A percentile compares a stretch with the other conserved stretches of the same genome.
Evolutionary conservation across 2,888 invertebrate species (phyloP).

Genomic region (Ornithoptera alexandrae): DNA sequence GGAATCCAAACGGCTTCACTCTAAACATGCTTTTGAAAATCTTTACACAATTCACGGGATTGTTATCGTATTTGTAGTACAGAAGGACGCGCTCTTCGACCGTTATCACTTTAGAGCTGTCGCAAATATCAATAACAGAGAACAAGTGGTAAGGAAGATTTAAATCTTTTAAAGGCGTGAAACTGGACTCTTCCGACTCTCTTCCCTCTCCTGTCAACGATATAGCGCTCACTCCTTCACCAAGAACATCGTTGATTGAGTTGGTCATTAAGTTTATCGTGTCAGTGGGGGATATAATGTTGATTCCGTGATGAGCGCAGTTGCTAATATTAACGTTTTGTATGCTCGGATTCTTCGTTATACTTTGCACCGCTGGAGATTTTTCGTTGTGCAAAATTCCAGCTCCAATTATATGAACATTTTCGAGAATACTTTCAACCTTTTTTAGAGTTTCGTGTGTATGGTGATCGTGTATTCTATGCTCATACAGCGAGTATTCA

Average conservation of each 20-base stretch:
- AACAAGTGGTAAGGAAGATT: conserved; percentile 94
- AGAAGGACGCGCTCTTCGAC: conserved; percentile 94
- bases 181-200: conserved; percentile 92
- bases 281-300: conserved; percentile 92
- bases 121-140: conserved; percentile 97
- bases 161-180: conserved; percentile 89
- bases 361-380: conserved; percentile 93
- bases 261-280: conserved; percentile 88
- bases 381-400: conserved; percentile 97
- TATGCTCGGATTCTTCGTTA: conserved; percentile 91
- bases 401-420: conserved; percentile 92
- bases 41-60: conserved; percentile 98
- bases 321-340: conserved; percentile 90
- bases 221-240: conserved; percentile 93
- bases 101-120: conserved; percentile 93
- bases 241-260: conserved; percentile 88
- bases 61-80: conserved; percentile 98
- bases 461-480: conserved; percentile 88
- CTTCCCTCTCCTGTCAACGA: conserved; percentile 96
- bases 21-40: conserved; percentile 93
- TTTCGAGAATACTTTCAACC: conserved; percentile 88
- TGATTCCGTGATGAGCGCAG: conserved; percentile 95
- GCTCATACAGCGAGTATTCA: conserved; percentile 90
- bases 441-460: conserved; percentile 86
- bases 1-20: conserved; percentile 93